Base-by-base conservation (phyloP, 2,113 vertebrate species). In the Phocoena sinus region DNA sequence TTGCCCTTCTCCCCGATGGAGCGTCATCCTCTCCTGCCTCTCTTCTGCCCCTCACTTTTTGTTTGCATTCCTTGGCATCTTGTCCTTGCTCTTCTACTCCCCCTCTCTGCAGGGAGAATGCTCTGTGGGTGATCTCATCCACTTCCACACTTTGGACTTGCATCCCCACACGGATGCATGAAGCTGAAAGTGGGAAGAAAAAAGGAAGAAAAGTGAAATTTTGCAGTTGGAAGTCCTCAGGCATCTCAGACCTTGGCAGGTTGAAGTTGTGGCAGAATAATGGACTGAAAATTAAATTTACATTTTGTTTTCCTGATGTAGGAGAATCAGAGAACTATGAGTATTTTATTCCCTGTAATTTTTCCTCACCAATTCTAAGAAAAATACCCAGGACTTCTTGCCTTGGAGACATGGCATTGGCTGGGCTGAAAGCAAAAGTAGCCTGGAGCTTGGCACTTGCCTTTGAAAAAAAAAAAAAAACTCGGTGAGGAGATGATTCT, bases 241-340 rank as follows among this genome's bases (percentile, higher is more conserved):
- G 65, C 70, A 91, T 38, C 96, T 96, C 77, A 84, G 86, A 92
- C 74, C 73, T 87, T 97, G 87, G 91, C 93, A 92, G 87, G 91
- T 89, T 86, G 89, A 96, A 95, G 86, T 86, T 65, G 87, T 86
- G 89, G 92, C 95, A 89, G 95, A 90, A 96, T 47, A 86, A 93
- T 68, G 76, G 96, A 76, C 96, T 26, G 89, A 96, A 93, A 82
- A 21, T 91, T 91, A n/a, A 82, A 97, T 96, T 97, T 97, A 60
- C 74, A 84, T 97, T 95, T 90, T 96, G 94, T 96, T 96, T 95
- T 96, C 83, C 79, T 62, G 86, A 86, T 89, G 83, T 53, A 67
- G 5, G 67, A 86, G 68, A 96, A 83, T 67, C 44, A 53, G 73
- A 94, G 73, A 90, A 93, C 38, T 5, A 36, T 53, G 44, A 80